Conservation (phyloP, 2,113 vertebrate genomes). For the Tympanuchus pallidicinctus region DNA sequence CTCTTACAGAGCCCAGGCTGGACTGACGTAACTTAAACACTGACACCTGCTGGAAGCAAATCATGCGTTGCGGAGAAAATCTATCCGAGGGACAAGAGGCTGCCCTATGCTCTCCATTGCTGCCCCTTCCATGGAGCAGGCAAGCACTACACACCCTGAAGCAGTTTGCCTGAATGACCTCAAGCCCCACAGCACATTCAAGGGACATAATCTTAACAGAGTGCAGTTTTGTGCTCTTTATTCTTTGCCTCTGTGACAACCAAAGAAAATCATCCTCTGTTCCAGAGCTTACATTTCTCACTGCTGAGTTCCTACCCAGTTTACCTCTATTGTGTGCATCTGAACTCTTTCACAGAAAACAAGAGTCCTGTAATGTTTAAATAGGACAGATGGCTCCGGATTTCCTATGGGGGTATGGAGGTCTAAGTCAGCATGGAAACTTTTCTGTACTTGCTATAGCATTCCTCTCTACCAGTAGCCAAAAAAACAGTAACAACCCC, state of each 20-base stretch:
- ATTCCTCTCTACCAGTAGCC: neutral
- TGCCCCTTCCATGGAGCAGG: neutral
- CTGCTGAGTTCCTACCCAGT: neutral
- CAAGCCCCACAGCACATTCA: accelerated
- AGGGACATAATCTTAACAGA: neutral
- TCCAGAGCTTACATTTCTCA: neutral
- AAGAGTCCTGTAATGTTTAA: neutral
- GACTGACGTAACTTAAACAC: neutral
- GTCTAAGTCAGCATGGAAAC: neutral
- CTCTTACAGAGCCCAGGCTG: neutral
- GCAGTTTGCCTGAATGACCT: neutral
- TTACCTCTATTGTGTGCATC: neutral
- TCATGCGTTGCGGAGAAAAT: neutral
- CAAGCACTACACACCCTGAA: neutral
- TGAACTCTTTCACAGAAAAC: constrained; percentile 1
- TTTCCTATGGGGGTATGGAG: neutral
- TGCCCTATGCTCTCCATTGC: neutral
- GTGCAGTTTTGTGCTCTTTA: neutral
- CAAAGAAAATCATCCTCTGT: neutral
- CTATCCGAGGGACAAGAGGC: neutral
- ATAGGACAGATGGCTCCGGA: neutral
- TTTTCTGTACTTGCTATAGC: neutral
- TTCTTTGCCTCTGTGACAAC: neutral
- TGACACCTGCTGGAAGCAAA: neutral
- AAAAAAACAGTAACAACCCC: neutral